phyloP scores from a whole-genome alignment of 2,888 invertebrate genomes.

The Morinoia aosen region DNA sequence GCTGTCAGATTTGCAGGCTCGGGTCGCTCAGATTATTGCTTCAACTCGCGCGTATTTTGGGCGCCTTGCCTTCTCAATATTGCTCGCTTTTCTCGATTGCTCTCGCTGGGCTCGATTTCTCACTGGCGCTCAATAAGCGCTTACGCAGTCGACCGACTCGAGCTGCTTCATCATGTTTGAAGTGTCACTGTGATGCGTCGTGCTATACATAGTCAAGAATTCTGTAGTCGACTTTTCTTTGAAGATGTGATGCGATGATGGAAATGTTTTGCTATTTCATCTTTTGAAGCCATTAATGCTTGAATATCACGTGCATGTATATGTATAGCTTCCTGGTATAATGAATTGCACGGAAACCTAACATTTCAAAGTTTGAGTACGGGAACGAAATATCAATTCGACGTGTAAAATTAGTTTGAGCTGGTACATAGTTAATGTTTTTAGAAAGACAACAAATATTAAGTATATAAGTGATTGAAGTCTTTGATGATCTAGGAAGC shows the following conservation, averaged over 20 bases:
- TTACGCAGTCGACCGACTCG: slow-evolving; percentile 35
- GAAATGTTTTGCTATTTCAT: background rate
- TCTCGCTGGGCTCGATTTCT: slow-evolving; percentile 48
- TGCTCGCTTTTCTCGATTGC: slow-evolving; percentile 48
- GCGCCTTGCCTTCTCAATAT: slow-evolving; percentile 42
- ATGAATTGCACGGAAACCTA: background rate
- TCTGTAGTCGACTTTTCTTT: background rate
- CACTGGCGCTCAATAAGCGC: slow-evolving; percentile 32
- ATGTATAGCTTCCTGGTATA: background rate
- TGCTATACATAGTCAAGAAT: background rate
- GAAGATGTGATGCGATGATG: background rate
- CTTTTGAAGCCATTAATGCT: background rate
- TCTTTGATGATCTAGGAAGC: background rate
- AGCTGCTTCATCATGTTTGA: slow-evolving; percentile 24
- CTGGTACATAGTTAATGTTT: background rate
- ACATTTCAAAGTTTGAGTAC: background rate
- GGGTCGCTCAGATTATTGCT: slow-evolving; percentile 53
- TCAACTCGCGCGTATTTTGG: slow-evolving; percentile 51
- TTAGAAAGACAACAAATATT: background rate
- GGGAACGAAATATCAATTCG: background rate
- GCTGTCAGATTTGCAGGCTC: slow-evolving; percentile 52
- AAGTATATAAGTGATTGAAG: background rate
- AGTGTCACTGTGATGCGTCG: background rate
- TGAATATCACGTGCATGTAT: background rate
- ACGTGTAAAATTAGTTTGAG: background rate